These are phyloP conservation scores for Zeugodacus cucurbitae DNA, from an alignment of 1,140 invertebrate species.

Conservation along the genomic window DNA sequence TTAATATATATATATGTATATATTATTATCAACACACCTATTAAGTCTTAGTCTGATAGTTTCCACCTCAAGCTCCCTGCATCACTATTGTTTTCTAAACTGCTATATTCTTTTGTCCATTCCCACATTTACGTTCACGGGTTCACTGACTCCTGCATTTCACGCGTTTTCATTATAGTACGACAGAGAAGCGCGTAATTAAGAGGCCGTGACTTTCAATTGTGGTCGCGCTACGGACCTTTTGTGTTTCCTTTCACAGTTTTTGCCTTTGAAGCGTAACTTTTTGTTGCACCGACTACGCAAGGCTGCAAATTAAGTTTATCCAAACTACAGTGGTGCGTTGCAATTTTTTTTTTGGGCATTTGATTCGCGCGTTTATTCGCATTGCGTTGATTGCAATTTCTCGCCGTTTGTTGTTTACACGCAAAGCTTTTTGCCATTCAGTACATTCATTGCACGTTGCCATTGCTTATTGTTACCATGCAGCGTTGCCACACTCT, in stretches of 20 bases:
- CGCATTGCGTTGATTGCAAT: conserved; percentile 33
- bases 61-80: background rate
- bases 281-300: background rate
- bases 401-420: conserved; percentile 22
- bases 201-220: conserved; percentile 9
- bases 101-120: background rate
- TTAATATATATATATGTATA: no score
- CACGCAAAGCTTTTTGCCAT: background rate
- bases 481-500: background rate
- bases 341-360: background rate
- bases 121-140: background rate
- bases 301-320: conserved; percentile 24
- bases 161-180: background rate
- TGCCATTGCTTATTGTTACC: background rate
- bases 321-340: background rate
- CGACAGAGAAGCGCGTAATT: background rate
- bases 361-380: conserved; percentile 29
- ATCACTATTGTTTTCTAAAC: background rate
- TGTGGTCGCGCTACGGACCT: background rate
- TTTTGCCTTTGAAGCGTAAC: background rate
- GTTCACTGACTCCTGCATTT: background rate
- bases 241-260: background rate
- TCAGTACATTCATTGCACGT: background rate
- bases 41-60: background rate
- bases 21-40: no score